Base-by-base conservation (phyloP, 1,140 invertebrate genomes). In the Rhysida immarginata region DNA sequence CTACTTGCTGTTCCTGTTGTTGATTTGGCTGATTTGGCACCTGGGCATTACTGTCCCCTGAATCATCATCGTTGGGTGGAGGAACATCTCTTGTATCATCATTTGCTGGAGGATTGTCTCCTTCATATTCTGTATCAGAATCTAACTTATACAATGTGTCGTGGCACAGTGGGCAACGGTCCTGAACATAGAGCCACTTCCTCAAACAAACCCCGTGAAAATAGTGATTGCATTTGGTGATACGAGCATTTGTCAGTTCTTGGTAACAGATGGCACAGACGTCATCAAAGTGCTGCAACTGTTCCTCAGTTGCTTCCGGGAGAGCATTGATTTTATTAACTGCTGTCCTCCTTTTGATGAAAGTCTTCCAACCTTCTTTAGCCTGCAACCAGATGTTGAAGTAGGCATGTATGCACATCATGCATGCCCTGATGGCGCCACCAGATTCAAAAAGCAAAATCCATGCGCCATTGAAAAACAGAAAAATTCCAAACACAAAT, bases 341-440 rank as follows among this genome's bases (percentile, higher is more conserved):
- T 2, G 94, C 94, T 1, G 86, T 87, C 13, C 89, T 74, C 1
- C 94, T 74, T 64, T 93, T 88, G 77, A 94, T 87, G 65, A 96
- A 96, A 0, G 87, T 85, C 18, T 83, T 84, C 89, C 92, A 96
- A 0, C 92, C 91, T 25, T 83, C 83, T 56, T 84, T 80, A 0
- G 90, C 87, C 65, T 94, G 87, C 68, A 86, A 88, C 89, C 91
- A 96, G 42, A 97, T 90, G 69, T 96, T 97, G 67, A 96, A 96
- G 65, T 97, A 96, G 3, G 89, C 90, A 69, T 97, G 93, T 52
- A 96, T 85, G 62, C 89, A 85, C 81, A 97, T 89, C 83, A 96
- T 93, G 0, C 88, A 77, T 0, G 91, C 89, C 27, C 92, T 71
- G 62, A 90, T 87, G 45, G 85, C 78, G 58, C 89, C 88, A 55